phyloP scores from a whole-genome alignment of 2,113 vertebrate genomes.

The Scomber japonicus region DNA sequence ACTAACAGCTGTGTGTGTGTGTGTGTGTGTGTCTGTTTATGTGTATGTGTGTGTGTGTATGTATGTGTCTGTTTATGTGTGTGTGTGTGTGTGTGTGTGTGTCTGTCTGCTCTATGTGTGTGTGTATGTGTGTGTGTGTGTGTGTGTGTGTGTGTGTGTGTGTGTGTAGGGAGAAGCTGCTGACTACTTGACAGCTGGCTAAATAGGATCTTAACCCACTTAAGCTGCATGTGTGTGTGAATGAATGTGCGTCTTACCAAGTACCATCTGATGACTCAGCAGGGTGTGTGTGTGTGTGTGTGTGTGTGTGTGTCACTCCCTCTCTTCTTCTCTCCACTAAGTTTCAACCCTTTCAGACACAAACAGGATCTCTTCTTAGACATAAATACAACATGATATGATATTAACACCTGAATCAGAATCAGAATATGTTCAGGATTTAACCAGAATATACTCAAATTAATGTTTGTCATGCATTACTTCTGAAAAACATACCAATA shows the following conservation, averaged over 20 bases:
- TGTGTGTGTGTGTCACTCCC: conserved; percentile 13
- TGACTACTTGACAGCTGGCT: conserved; percentile 28
- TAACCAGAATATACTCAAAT: too few species aligned
- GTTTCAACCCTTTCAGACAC: not conserved
- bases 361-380: not conserved
- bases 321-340: not conserved
- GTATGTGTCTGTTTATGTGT: too few species aligned
- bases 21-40: conserved; percentile 16
- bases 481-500: too few species aligned
- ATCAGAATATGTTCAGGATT: too few species aligned
- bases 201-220: conserved; percentile 64
- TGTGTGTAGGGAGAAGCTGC: not conserved
- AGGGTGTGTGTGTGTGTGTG: conserved; percentile 45
- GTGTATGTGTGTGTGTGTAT: not conserved
- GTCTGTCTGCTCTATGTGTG: too few species aligned
- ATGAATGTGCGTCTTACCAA: not conserved
- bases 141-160: too few species aligned
- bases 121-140: too few species aligned
- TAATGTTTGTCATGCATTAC: too few species aligned
- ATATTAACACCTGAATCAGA: too few species aligned
- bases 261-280: conserved; percentile 56
- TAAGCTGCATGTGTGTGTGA: conserved; percentile 3
- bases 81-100: too few species aligned
- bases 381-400: too few species aligned
- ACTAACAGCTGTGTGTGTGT: not conserved